phyloP scores from a whole-genome alignment of 64 coral and sea anemone genomes.

The Porites australiensis region DNA sequence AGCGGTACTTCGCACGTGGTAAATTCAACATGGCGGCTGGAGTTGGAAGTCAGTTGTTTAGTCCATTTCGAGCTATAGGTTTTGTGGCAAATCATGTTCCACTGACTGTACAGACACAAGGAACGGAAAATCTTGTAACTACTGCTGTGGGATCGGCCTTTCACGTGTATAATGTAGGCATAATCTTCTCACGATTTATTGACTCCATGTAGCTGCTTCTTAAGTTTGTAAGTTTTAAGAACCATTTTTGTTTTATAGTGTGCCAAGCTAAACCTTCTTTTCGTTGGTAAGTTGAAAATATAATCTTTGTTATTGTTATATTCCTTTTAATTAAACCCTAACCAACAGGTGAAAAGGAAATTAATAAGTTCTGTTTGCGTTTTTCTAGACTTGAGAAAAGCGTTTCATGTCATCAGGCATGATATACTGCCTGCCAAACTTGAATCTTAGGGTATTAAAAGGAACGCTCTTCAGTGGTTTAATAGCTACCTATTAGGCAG shows the following conservation, averaged over 20 bases:
- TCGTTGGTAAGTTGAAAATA: constrained; percentile 88
- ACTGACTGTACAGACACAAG: constrained; percentile 82
- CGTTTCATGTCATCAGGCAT: no score
- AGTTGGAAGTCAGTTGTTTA: constrained; percentile 91
- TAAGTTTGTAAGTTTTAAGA: no score
- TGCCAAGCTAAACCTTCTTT: constrained; percentile 94
- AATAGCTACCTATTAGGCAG: no score
- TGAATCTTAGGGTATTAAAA: no score
- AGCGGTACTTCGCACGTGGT: constrained; percentile 31
- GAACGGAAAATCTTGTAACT: constrained; percentile 83
- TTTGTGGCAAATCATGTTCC: constrained; percentile 93
- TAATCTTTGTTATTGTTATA: no score
- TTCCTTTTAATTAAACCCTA: no score
- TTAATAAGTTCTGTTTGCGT: no score
- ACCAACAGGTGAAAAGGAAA: no score
- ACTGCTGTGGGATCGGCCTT: constrained; percentile 95
- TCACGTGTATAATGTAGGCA: constrained; percentile 90
- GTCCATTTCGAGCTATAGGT: constrained; percentile 91
- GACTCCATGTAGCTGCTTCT: no score
- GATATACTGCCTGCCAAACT: no score
- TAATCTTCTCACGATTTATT: neutral
- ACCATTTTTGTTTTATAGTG: constrained; percentile 66
- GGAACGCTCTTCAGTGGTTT: no score
- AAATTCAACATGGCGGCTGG: constrained; percentile 53
- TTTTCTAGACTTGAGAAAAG: no score